Base-by-base conservation (phyloP, 2,888 invertebrate genomes). In the Incurvaria masculella region DNA sequence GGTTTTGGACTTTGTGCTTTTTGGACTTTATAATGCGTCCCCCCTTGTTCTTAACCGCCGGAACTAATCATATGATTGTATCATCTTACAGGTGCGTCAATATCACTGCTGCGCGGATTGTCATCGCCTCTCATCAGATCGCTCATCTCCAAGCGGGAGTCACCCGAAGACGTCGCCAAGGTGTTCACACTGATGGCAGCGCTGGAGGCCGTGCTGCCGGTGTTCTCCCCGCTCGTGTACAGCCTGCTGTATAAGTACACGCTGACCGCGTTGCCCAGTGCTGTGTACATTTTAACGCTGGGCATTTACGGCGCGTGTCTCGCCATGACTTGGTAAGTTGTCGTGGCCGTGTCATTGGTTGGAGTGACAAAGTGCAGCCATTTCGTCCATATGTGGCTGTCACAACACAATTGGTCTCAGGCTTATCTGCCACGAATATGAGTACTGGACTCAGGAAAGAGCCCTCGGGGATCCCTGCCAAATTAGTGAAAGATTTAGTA, bases 161-260 rank as follows among this genome's bases (percentile, higher is more conserved):
- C 73, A 21, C 54, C 61, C 17, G 66, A 76, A 43, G 83, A 83
- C 55, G 59, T 72, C 67, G 82, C 82, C 20, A 82, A 82, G 70
- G 71, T 85, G 40, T 85, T 83, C 60, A 78, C 85, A 1, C 64
- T 85, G 46, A 74, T 80, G 51, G 74, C 81, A 42, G 71, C 80
- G 20, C 56, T 83, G 49, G 84, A 85, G 63, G 75, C 82, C 23
- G 56, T 82, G 44, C 67, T 80, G 19, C 81, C 81, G 20, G 68
- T 85, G 51, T 61, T 74, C 19, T 76, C 82, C 2, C 65, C 80
- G 18, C 80, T 84, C 4, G 55, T 85, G 1, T 86, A 83, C 57
- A 81, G 80, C 2, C 56, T 72, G 4, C 65, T 85, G 42, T 87
- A 85, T 57, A 74, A 75, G 50, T 56, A 57, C 6, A 81, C 82